Conservation (phyloP, 2,113 vertebrate genomes). For the Phoxinus phoxinus region DNA sequence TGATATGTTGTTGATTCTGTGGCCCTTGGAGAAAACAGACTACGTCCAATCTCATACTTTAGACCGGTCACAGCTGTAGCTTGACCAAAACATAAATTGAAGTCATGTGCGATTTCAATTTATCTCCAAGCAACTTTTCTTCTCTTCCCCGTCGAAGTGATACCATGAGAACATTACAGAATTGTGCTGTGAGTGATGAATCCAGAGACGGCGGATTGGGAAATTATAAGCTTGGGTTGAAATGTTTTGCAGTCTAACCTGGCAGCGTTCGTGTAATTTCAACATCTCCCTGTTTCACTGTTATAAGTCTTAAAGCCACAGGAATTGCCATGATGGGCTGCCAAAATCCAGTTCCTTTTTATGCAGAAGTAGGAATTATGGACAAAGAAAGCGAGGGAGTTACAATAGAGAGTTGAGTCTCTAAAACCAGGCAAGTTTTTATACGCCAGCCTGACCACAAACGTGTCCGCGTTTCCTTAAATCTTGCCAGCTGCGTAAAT, state of each 20-base stretch:
- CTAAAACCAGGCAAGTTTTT: conserved; percentile 77
- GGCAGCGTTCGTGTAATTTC: conserved; percentile 67
- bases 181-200: conserved; percentile 41
- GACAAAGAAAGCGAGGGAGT: conserved; percentile 52
- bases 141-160: not conserved
- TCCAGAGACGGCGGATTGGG: conserved; percentile 43
- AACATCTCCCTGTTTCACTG: conserved; percentile 78
- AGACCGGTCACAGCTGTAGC: not conserved
- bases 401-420: conserved; percentile 71
- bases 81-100: conserved; percentile 20
- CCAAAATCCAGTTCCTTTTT: conserved; percentile 86
- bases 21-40: conserved; percentile 12
- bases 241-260: conserved; percentile 72
- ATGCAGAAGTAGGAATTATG: conserved; percentile 82
- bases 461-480: conserved; percentile 76
- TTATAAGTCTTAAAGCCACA: conserved; percentile 80
- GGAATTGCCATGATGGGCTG: conserved; percentile 75
- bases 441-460: conserved; percentile 77
- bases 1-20: conserved; percentile 23
- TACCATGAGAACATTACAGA: conserved; percentile 31
- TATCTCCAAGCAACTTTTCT: conserved; percentile 18
- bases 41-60: conserved; percentile 13
- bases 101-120: conserved; percentile 6
- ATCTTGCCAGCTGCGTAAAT: conserved; percentile 86
- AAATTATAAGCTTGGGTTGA: conserved; percentile 64